Percentiles rank a stretch among this genome's conserved stretches.
phyloP scores from a whole-genome alignment of 2,888 invertebrate species.

The Aphodius sticticus region DNA sequence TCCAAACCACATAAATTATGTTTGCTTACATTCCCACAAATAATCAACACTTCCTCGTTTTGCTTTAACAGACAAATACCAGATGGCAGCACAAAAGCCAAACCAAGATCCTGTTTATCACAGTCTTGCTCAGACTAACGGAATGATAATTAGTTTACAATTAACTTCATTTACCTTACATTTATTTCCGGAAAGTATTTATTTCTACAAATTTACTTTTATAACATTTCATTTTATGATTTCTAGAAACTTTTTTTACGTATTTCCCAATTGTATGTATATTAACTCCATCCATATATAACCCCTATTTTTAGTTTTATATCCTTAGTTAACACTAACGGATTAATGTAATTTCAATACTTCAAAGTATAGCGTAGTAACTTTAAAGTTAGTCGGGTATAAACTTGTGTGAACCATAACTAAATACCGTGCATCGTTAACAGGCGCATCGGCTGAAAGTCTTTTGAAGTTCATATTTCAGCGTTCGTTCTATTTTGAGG shows the following conservation, averaged over 20 bases:
- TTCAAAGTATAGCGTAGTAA: slow-evolving; percentile 4
- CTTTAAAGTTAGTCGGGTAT: background rate
- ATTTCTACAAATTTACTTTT: no score
- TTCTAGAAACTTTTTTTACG: no score
- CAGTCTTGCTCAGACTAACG: no score
- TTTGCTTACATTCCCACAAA: background rate
- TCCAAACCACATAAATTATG: background rate
- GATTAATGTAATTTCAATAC: background rate
- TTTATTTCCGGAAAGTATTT: no score
- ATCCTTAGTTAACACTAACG: background rate
- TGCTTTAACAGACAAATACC: background rate
- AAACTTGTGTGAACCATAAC: background rate
- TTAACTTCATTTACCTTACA: no score
- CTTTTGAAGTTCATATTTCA: background rate
- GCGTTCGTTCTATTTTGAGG: background rate
- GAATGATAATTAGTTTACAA: no score
- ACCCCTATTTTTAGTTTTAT: background rate
- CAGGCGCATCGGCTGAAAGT: background rate
- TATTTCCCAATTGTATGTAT: no score
- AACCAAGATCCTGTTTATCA: no score
- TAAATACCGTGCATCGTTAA: background rate
- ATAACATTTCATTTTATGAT: no score
- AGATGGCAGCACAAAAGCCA: background rate
- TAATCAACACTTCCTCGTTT: background rate
- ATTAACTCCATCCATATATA: no score